A percentile compares a stretch with the other conserved stretches of the same genome.
These are phyloP conservation scores for Agrochola lota DNA, from an alignment of 2,888 invertebrate species.

Conservation along the genomic window DNA sequence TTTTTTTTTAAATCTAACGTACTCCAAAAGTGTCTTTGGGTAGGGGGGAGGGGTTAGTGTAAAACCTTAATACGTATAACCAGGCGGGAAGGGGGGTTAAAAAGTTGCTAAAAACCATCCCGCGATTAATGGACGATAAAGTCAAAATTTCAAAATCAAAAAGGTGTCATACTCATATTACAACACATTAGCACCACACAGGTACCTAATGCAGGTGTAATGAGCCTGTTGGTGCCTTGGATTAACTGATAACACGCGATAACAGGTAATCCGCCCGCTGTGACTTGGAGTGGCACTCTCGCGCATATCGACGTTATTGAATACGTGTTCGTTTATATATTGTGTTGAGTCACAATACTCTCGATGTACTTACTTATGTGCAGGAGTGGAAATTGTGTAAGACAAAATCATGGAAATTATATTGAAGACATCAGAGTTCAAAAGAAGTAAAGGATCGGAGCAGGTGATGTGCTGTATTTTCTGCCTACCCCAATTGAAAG, in stretches of 20 bases:
- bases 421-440: not conserved
- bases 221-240: conserved; percentile 62
- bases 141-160: not conserved
- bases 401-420: not conserved
- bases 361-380: not conserved
- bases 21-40: too few relatives aligned
- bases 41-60: too few relatives aligned
- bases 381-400: not conserved
- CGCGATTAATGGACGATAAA: too few relatives aligned
- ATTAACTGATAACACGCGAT: conserved; percentile 76
- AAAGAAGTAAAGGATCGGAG: not conserved
- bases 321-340: conserved; percentile 13
- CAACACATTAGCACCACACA: conserved; percentile 27
- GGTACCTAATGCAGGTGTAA: conserved; percentile 57
- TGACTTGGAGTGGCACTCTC: conserved; percentile 55
- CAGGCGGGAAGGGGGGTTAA: too few relatives aligned
- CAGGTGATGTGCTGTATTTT: not conserved
- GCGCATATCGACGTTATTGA: conserved; percentile 56
- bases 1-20: too few relatives aligned
- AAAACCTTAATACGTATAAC: too few relatives aligned
- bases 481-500: not conserved
- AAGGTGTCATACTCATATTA: conserved; percentile 14
- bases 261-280: conserved; percentile 61
- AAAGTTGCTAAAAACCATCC: too few relatives aligned
- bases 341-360: conserved; percentile 25